phyloP scores from a whole-genome alignment of 2,797 vertebrate species.

The Sebastes taczanowskii region DNA sequence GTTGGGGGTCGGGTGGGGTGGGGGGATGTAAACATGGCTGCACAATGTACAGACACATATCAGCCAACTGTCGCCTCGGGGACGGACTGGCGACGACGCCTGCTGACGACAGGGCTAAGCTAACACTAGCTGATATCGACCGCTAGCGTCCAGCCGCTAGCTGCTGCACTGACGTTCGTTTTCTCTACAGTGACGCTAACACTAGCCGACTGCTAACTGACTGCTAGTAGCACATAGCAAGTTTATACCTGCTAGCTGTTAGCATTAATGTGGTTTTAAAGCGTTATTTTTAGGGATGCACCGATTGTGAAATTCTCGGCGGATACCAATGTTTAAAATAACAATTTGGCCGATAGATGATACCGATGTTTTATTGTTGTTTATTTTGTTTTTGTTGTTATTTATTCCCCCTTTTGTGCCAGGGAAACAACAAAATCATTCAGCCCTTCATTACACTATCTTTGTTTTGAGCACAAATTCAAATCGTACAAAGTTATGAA shows the following conservation, averaged over 20 bases:
- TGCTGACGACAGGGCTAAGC: constrained; percentile 61
- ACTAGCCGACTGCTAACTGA: constrained; percentile 65
- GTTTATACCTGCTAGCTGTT: constrained; percentile 48
- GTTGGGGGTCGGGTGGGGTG: neutral
- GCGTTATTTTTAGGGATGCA: neutral
- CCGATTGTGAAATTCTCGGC: neutral
- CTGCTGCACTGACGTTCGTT: constrained; percentile 71
- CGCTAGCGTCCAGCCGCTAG: constrained; percentile 62
- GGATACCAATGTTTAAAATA: neutral
- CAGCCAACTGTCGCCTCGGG: constrained; percentile 60
- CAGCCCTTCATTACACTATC: neutral
- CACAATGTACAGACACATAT: constrained; percentile 78
- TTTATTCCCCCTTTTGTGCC: neutral
- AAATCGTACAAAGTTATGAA: neutral
- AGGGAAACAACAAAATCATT: neutral
- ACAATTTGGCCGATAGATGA: neutral
- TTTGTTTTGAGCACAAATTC: neutral
- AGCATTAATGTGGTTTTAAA: constrained; percentile 59
- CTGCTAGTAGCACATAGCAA: constrained; percentile 56
- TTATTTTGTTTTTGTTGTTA: neutral
- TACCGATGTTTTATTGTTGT: neutral
- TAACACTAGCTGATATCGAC: constrained; percentile 70
- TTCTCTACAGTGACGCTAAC: constrained; percentile 61
- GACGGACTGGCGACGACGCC: constrained; percentile 14
- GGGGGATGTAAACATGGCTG: constrained; percentile 48